Evolutionary conservation across 92 coral and sea anemone genomes (phyloP).

Genomic region (Phenganax subtilis): DNA sequence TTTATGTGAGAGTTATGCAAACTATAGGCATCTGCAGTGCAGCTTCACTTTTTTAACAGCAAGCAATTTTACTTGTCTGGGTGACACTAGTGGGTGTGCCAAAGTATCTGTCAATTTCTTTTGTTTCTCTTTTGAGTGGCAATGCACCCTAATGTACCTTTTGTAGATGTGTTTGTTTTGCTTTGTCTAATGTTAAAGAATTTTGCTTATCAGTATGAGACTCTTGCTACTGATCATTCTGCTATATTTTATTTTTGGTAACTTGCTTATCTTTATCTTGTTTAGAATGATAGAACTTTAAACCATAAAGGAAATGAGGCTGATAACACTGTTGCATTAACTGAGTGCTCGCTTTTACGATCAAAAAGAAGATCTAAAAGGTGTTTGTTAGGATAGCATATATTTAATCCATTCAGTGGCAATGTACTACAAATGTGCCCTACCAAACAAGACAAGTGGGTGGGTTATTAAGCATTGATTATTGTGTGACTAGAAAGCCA

Average conservation of each 20-base stretch:
- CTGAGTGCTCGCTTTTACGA: background rate
- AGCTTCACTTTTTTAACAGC: too few relatives aligned
- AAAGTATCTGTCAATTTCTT: background rate
- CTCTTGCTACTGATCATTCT: background rate
- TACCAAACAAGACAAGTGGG: too few relatives aligned
- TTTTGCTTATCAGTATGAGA: background rate
- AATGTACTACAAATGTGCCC: background rate
- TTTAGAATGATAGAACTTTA: background rate
- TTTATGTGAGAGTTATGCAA: too few relatives aligned
- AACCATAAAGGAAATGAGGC: background rate
- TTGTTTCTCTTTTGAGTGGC: background rate
- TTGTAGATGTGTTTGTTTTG: background rate
- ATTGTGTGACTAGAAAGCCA: slow-evolving; percentile 27
- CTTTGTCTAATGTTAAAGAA: background rate
- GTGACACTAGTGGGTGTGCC: too few relatives aligned
- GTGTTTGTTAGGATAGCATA: background rate
- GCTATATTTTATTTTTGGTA: background rate
- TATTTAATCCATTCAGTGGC: background rate
- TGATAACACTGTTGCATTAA: background rate
- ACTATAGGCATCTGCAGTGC: too few relatives aligned
- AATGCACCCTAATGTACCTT: background rate
- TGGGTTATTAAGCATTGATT: background rate
- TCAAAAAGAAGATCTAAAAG: slow-evolving; percentile 28
- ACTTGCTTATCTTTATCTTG: background rate
- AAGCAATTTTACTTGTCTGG: too few relatives aligned